phyloP scores from a whole-genome alignment of 2,113 vertebrate genomes.

The Python bivittatus region DNA sequence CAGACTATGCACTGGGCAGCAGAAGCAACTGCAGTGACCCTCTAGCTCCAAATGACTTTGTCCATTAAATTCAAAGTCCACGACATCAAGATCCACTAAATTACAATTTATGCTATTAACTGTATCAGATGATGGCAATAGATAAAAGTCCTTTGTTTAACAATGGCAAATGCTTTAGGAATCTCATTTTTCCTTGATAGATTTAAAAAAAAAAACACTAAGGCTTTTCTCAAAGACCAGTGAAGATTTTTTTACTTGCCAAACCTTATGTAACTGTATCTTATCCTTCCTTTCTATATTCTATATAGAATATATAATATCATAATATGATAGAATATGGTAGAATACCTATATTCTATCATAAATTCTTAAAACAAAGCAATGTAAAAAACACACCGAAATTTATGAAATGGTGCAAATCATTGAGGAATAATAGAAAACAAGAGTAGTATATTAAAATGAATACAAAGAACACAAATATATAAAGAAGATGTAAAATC shows the following conservation, averaged over 20 bases:
- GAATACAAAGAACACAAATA: not conserved
- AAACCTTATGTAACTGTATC: conserved; percentile 44
- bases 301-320: too few relatives aligned
- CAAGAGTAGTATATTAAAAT: not conserved
- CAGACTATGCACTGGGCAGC: too few relatives aligned
- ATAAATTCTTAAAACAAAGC: not conserved
- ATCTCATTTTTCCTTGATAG: not conserved
- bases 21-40: too few relatives aligned
- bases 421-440: not conserved
- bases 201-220: not conserved
- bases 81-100: not conserved
- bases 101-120: not conserved
- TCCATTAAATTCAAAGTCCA: not conserved
- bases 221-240: conserved; percentile 41
- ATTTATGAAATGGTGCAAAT: not conserved
- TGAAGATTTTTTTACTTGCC: conserved; percentile 48
- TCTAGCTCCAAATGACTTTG: too few relatives aligned
- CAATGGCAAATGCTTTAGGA: not conserved
- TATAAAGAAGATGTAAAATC: not conserved
- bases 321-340: too few relatives aligned
- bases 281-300: too few relatives aligned
- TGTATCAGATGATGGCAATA: not conserved
- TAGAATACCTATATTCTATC: not conserved
- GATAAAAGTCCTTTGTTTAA: not conserved
- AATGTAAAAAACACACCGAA: not conserved